Evolutionary conservation across 1,140 invertebrate species (phyloP), one percentile per base, ranked within the genome.

Genomic region (Araneus ventricosus): DNA sequence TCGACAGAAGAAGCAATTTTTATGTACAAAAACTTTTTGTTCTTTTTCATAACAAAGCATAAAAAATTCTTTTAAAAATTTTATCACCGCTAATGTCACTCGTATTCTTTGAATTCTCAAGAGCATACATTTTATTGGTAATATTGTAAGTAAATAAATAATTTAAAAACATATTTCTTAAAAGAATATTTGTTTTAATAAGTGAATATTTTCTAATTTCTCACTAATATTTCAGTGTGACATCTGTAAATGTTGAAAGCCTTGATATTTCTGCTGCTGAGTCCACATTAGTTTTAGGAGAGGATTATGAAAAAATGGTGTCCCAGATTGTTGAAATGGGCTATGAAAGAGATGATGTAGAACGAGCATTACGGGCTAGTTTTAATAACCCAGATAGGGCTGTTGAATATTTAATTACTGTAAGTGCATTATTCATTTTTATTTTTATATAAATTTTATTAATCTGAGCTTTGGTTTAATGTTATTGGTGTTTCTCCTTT

Each of bases 311-410:
- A 95, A 96, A 97, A 94, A 98, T 98, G 96, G 98, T 99, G 59
- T 96, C 97, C 94, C 98, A 98, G 95, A 99, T 99, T 95, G 97
- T 99, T 96, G 98, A 98, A 95, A 99, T 99, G 99, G 99, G 99
- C 52, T 99, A 99, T 95, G 97, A 97, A 87, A 95, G 96, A 91
- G 96, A 96, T 52, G 96, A 97, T 96, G 98, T 99, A 45, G 98
- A 99, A 95, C 97, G 97, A 95, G 99, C 99, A 7, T 96, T 99
- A 87, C 96, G 98, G 94, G 99, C 99, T n/a, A 99, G 98, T 95
- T 99, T 98, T 95, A 99, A 99, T 95, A 99, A 99, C 96, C 98
- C 99, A 59, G 99, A 99, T 95, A 97, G 99, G 96, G 99, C 99
- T 94, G 99, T 99, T 27, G 99, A 99, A 96, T 99, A 99, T 96